Percentiles rank a stretch among this genome's conserved stretches.
These are phyloP conservation scores for Callosobruchus maculatus DNA, from an alignment of 2,888 invertebrate species.

Conservation along the genomic window DNA sequence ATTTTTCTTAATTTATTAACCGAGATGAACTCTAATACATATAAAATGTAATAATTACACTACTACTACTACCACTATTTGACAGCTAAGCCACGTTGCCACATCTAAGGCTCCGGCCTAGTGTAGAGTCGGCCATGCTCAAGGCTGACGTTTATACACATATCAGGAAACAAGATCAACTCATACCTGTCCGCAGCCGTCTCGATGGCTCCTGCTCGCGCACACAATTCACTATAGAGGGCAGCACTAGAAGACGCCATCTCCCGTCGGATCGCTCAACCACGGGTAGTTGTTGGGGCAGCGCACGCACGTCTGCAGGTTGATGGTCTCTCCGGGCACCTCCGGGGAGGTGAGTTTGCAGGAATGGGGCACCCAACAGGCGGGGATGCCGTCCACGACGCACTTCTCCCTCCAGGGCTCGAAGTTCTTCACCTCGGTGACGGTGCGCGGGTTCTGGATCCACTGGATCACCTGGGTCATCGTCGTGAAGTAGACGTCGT, in stretches of 20 bases:
- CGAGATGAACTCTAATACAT: too few species aligned
- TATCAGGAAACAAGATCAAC: too few species aligned
- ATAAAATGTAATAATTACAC: too few species aligned
- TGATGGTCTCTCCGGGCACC: constrained; percentile 90
- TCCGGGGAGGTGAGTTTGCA: constrained; percentile 91
- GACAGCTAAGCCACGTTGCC: too few species aligned
- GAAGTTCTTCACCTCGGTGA: constrained; percentile 84
- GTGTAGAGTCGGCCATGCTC: too few species aligned
- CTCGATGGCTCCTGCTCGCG: neutral
- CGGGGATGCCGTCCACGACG: constrained; percentile 75
- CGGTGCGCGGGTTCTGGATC: constrained; percentile 88
- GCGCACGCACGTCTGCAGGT: constrained; percentile 87
- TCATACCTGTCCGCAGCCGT: constrained; percentile 8
- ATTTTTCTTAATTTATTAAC: too few species aligned
- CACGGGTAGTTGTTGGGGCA: constrained; percentile 95
- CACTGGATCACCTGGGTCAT: constrained; percentile 97
- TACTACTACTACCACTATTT: too few species aligned
- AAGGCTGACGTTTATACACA: too few species aligned
- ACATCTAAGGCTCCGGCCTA: too few species aligned
- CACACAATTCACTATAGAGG: constrained; percentile 31
- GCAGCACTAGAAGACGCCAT: constrained; percentile 80
- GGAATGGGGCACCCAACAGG: constrained; percentile 85
- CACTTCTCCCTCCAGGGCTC: constrained; percentile 95
- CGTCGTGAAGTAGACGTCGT: constrained; percentile 90
- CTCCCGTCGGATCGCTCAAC: constrained; percentile 88